phyloP scores from a whole-genome alignment of 2,797 vertebrate species.

The Urophycis tenuis region DNA sequence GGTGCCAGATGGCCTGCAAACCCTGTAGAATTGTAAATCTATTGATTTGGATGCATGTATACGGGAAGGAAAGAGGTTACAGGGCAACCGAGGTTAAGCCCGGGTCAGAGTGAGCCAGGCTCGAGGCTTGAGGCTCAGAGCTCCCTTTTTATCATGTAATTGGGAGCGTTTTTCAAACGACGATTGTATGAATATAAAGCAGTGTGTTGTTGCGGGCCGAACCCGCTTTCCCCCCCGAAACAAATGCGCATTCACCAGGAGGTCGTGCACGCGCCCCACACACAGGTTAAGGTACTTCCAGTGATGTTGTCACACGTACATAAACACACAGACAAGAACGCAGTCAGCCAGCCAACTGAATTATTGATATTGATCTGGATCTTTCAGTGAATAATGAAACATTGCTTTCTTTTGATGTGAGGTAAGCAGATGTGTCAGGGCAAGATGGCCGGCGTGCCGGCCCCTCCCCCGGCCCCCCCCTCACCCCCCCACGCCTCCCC shows the following conservation, averaged over 20 bases:
- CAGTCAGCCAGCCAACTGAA: conserved; percentile 31
- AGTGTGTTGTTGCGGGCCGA: neutral
- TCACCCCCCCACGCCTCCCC: no score
- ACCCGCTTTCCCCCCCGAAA: neutral
- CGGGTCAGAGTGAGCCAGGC: neutral
- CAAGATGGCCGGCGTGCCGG: conserved; percentile 21
- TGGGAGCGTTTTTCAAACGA: neutral
- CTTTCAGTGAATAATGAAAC: conserved; percentile 51
- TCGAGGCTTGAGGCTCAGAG: neutral
- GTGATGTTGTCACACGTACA: conserved; percentile 2
- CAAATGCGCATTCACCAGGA: neutral
- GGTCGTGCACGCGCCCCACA: neutral
- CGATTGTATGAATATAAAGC: neutral
- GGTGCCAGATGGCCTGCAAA: conserved; percentile 5
- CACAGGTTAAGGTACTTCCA: neutral
- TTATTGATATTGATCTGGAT: conserved; percentile 50
- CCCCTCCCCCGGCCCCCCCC: no score
- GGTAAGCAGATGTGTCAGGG: conserved; percentile 31
- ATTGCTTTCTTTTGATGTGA: conserved; percentile 44
- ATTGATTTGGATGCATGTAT: neutral
- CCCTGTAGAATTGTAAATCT: neutral
- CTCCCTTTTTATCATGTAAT: neutral
- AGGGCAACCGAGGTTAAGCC: neutral
- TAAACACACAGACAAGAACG: conserved; percentile 14
- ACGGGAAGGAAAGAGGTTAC: neutral